These are phyloP conservation scores for Leptinotarsa peninsularis DNA, from an alignment of 2,888 invertebrate genomes.

Conservation along the genomic window DNA sequence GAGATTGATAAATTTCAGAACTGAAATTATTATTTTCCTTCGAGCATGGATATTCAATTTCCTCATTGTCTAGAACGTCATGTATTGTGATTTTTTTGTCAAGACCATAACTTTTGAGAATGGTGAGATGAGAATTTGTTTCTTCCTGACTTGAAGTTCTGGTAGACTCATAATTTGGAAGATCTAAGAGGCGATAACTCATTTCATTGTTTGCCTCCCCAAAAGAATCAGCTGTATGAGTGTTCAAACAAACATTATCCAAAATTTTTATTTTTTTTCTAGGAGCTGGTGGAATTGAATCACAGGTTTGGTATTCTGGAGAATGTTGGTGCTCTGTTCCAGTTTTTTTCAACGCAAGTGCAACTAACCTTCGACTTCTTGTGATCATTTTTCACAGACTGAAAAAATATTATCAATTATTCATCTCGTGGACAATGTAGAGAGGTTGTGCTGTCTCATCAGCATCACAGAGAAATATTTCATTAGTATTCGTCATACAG, in stretches of 20 bases:
- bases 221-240: neutral
- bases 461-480: too few relatives aligned
- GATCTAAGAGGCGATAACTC: slow-evolving; percentile 5
- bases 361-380: neutral
- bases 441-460: too few relatives aligned
- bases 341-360: neutral
- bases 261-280: slow-evolving; percentile 1
- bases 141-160: neutral
- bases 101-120: neutral
- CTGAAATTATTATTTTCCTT: neutral
- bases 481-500: too few relatives aligned
- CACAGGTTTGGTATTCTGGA: neutral
- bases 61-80: neutral
- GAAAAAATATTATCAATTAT: neutral
- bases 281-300: neutral
- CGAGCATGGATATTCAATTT: neutral
- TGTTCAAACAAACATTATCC: neutral
- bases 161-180: neutral
- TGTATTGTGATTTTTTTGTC: neutral
- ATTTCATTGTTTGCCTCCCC: neutral
- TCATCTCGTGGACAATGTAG: neutral
- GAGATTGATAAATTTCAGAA: neutral
- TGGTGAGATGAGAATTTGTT: neutral
- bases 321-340: neutral
- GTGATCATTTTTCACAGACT: neutral